Evolutionary conservation across 2,113 vertebrate species (phyloP).

Genomic region (Hymenochirus boettgeri): DNA sequence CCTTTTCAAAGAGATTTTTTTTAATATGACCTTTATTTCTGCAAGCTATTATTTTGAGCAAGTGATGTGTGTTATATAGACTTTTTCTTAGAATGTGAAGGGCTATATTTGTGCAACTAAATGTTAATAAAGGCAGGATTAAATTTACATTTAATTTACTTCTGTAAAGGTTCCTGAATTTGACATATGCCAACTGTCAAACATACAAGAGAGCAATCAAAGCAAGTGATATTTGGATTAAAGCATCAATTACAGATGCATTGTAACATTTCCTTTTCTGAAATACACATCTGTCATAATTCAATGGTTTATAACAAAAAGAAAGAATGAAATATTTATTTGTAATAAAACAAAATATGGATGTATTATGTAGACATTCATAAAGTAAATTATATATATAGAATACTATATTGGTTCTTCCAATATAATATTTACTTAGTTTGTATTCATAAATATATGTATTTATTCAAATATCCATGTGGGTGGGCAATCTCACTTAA

Average conservation of each 20-base stretch:
- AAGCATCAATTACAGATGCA: background rate
- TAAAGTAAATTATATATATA: too few species aligned
- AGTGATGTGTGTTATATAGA: background rate
- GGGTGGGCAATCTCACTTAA: too few species aligned
- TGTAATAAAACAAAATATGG: too few species aligned
- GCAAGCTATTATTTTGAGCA: too few species aligned
- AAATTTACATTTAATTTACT: conserved; percentile 1
- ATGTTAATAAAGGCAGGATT: conserved; percentile 6
- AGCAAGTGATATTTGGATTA: background rate
- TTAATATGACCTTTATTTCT: too few species aligned
- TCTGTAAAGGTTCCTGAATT: conserved; percentile 12
- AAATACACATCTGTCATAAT: background rate
- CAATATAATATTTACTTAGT: too few species aligned
- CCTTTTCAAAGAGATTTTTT: too few species aligned
- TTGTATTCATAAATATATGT: too few species aligned
- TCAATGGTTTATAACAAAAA: background rate
- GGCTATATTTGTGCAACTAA: background rate
- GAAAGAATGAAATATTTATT: too few species aligned
- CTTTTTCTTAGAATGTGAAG: background rate
- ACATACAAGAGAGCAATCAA: background rate
- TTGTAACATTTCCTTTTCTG: background rate
- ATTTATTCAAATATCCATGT: too few species aligned
- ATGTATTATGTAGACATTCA: too few species aligned
- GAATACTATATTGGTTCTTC: too few species aligned
- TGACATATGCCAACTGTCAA: conserved; percentile 10